Percentiles rank a stretch among this genome's conserved stretches.
These are phyloP conservation scores for Phoxinus phoxinus DNA, from an alignment of 2,113 vertebrate genomes.

Conservation along the genomic window DNA sequence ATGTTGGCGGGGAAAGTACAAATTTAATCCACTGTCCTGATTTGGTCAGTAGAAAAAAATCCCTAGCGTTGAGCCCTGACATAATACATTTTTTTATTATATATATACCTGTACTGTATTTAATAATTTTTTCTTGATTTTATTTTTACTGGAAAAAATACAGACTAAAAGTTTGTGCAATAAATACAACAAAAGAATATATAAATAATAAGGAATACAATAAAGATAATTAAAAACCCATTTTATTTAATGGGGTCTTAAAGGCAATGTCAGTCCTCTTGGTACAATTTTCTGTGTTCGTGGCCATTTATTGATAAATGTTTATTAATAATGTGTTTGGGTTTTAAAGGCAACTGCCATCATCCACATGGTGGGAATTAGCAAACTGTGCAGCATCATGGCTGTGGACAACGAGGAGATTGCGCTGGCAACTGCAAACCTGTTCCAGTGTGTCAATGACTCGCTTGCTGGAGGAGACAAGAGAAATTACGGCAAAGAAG, in stretches of 20 bases:
- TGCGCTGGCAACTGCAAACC: constrained; percentile 85
- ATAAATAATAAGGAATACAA: too few relatives aligned
- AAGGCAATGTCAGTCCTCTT: background rate
- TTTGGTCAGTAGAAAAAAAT: too few relatives aligned
- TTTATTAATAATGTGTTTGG: background rate
- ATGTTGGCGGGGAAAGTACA: too few relatives aligned
- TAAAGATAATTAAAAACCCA: background rate
- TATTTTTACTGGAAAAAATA: background rate
- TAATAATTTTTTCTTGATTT: background rate
- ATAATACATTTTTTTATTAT: too few relatives aligned
- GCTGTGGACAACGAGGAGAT: constrained; percentile 88
- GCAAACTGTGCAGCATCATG: constrained; percentile 91
- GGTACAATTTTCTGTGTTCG: background rate
- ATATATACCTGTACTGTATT: too few relatives aligned
- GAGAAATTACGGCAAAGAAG: constrained; percentile 88
- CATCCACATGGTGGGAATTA: constrained; percentile 81
- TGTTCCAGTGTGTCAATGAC: constrained; percentile 90
- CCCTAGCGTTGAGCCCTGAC: too few relatives aligned
- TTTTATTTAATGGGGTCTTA: background rate
- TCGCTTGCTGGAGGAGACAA: constrained; percentile 86
- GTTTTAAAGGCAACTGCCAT: constrained; percentile 86
- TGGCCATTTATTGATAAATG: background rate
- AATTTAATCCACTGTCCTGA: too few relatives aligned
- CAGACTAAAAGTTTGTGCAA: too few relatives aligned
- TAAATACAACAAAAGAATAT: too few relatives aligned